Percentiles rank a stretch among this genome's conserved stretches.
Evolutionary conservation across 1,140 invertebrate genomes (phyloP).

Genomic region (Tetramorium parvispinum): DNA sequence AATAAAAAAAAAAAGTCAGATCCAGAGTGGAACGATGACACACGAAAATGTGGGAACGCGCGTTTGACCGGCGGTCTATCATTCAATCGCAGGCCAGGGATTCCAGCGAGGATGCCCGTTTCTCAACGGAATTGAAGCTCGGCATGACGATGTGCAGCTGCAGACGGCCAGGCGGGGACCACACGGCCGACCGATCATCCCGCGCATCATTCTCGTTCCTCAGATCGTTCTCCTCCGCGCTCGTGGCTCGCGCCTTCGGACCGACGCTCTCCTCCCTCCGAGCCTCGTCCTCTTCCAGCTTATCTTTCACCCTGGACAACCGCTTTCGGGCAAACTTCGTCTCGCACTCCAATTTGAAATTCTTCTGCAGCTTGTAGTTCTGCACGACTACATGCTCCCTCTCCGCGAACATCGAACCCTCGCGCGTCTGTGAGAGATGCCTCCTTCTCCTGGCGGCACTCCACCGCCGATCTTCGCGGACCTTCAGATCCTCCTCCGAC

Average conservation of each 20-base stretch:
- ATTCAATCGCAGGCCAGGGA: slow-evolving; percentile 67
- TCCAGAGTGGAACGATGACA: not conserved
- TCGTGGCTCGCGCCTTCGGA: not conserved
- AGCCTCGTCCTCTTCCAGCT: not conserved
- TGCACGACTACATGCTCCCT: slow-evolving; percentile 55
- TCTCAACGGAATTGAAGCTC: slow-evolving; percentile 80
- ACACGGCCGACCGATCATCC: slow-evolving; percentile 2
- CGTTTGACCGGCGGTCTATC: slow-evolving; percentile 10
- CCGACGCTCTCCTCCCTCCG: not conserved
- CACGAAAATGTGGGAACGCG: not conserved
- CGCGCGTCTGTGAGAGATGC: slow-evolving; percentile 36
- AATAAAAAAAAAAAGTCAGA: not conserved
- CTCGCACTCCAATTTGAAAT: slow-evolving; percentile 21
- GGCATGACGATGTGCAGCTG: slow-evolving; percentile 91
- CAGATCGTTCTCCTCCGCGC: not conserved
- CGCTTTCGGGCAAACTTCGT: slow-evolving; percentile 10
- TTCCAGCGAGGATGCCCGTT: slow-evolving; percentile 76
- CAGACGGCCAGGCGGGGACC: slow-evolving; percentile 69
- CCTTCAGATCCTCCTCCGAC: not conserved
- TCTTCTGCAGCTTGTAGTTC: slow-evolving; percentile 70
- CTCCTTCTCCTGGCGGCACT: slow-evolving; percentile 15
- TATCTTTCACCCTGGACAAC: slow-evolving; percentile 27
- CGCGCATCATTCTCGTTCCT: slow-evolving; percentile 15
- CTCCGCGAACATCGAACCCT: slow-evolving; percentile 12
- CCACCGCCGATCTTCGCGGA: slow-evolving; percentile 46